Evolutionary conservation across 2,888 invertebrate genomes (phyloP).

Genomic region (Pterobdella sp.): DNA sequence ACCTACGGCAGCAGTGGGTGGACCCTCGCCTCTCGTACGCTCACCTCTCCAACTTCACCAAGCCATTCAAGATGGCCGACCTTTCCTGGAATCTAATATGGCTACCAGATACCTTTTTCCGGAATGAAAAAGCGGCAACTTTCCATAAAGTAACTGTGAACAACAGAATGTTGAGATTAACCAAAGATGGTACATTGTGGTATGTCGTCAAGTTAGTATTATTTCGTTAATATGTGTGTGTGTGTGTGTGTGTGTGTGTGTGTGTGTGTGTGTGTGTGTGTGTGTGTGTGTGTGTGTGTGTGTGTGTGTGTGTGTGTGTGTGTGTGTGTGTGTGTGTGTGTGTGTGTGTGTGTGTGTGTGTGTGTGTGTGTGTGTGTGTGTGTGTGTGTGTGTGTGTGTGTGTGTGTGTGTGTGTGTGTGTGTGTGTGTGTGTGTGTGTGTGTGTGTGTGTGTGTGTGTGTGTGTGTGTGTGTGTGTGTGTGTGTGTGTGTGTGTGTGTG

Average conservation of each 20-base stretch:
- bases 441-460: slow-evolving; percentile 27
- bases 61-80: slow-evolving; percentile 23
- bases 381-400: slow-evolving; percentile 20
- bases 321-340: slow-evolving; percentile 20
- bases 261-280: slow-evolving; percentile 17
- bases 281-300: slow-evolving; percentile 18
- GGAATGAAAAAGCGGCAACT: slow-evolving; percentile 21
- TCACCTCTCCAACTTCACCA: slow-evolving; percentile 28
- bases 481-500: slow-evolving; percentile 22
- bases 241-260: slow-evolving; percentile 14
- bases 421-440: slow-evolving; percentile 21
- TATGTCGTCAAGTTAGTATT: slow-evolving; percentile 35
- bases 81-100: slow-evolving; percentile 17
- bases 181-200: slow-evolving; percentile 33
- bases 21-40: slow-evolving; percentile 64
- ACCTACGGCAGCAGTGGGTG: slow-evolving; percentile 83
- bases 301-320: slow-evolving; percentile 20
- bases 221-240: not conserved
- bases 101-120: slow-evolving; percentile 22
- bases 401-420: slow-evolving; percentile 20
- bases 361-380: slow-evolving; percentile 20
- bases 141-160: slow-evolving; percentile 20
- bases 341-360: slow-evolving; percentile 20
- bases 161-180: slow-evolving; percentile 33
- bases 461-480: slow-evolving; percentile 23